Percentiles rank a stretch among this genome's conserved stretches.
These are phyloP conservation scores for Mungos mungo DNA, from an alignment of 2,113 vertebrate genomes.

Conservation along the genomic window DNA sequence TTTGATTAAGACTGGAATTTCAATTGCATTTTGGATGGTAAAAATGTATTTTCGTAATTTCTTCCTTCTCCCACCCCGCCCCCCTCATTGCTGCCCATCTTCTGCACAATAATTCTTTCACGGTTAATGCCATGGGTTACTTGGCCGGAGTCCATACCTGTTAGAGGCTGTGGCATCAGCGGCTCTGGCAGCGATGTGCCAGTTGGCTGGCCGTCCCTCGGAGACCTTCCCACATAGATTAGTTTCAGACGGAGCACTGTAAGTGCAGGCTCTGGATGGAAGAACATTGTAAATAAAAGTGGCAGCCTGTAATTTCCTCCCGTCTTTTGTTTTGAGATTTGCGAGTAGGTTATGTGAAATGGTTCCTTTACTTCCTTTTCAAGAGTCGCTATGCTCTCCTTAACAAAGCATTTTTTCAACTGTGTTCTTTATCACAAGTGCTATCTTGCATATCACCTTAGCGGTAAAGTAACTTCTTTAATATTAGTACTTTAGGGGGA, in stretches of 20 bases:
- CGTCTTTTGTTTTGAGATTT: slow-evolving; percentile 78
- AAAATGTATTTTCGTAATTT: neutral
- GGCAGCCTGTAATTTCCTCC: slow-evolving; percentile 82
- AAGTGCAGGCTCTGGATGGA: slow-evolving; percentile 74
- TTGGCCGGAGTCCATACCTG: neutral
- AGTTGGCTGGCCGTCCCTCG: slow-evolving; percentile 51
- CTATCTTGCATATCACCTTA: neutral
- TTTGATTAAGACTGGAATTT: slow-evolving; percentile 64
- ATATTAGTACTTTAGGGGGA: neutral
- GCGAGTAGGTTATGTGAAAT: slow-evolving; percentile 72
- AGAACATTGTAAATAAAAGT: slow-evolving; percentile 69
- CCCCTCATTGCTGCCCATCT: neutral
- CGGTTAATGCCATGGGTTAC: neutral
- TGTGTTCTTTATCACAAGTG: neutral
- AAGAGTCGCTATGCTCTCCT: neutral
- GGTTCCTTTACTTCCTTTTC: neutral
- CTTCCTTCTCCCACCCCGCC: neutral
- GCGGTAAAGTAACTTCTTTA: neutral
- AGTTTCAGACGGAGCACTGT: slow-evolving; percentile 74
- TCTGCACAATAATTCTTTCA: neutral
- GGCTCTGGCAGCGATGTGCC: neutral
- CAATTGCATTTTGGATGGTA: slow-evolving; percentile 41
- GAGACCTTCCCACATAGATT: slow-evolving; percentile 72
- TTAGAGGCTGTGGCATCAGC: neutral
- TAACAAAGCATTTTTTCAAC: neutral